Evolutionary conservation across 2,797 vertebrate genomes (phyloP), one percentile per base, ranked within the genome.

Genomic region (Molossus alvarezi): DNA sequence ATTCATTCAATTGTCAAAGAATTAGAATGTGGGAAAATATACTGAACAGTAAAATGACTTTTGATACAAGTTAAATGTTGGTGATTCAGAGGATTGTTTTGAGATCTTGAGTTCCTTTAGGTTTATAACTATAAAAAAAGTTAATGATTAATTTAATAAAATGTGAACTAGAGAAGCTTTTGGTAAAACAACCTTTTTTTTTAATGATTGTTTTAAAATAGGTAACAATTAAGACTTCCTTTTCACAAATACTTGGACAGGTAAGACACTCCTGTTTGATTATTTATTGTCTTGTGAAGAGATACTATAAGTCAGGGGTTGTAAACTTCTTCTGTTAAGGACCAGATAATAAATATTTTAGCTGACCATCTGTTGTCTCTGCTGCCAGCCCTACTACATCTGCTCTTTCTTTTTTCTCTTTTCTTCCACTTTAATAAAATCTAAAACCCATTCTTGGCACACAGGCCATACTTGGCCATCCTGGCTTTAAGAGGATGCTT

Each of bases 191-290:
- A 97, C 67, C 25, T 87, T 82, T 94, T 62, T 62, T 62, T 93
- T 37, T 91, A 95, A 91, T 75, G 62, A 45, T 86, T 94, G 75
- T 95, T 97, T 94, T 92, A 33, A 87, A 90, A 29, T 97, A 99
- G 99, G 99, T 99, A 80, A 99, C 99, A 23, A 72, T 99, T 94
- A 99, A 98, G 98, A 99, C 99, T 0, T 99, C 99, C 3, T 98
- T 99, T 97, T 97, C 98, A 88, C 99, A 99, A 97, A 98, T 99
- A 94, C 99, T 99, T 83, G 99, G 99, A 69, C 99, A 99, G 99
- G 99, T 99, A 99, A 98, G 88, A 95, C 55, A 37, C 13, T 86
- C 13, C 33, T n/a, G 64, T 41, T 95, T 92, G 11, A 64, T 80
- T 94, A 45, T 12, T 95, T 86, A 82, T 69, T 95, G n/a, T 21